Conservation (phyloP, 2,113 vertebrate genomes). For the Delphinus delphis region DNA sequence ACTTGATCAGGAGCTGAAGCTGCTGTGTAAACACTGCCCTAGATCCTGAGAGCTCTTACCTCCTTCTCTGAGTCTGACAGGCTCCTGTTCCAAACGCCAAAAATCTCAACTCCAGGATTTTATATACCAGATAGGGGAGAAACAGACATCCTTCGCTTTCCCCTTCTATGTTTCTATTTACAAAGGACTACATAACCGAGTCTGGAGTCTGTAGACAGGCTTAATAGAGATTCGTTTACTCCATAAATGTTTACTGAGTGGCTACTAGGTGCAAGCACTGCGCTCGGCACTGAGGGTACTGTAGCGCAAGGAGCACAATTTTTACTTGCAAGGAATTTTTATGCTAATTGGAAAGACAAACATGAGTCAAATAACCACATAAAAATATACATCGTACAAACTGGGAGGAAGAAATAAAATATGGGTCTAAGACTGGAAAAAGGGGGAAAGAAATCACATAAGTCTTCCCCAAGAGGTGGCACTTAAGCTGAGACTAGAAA, state of each 20-base stretch:
- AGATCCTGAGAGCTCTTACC: background rate
- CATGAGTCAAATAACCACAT: background rate
- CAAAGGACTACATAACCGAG: background rate
- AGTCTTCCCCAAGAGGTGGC: background rate
- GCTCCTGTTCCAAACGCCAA: background rate
- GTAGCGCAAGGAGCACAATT: fast-evolving
- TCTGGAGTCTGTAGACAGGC: background rate
- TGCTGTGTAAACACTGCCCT: background rate
- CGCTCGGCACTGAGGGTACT: conserved; percentile 84
- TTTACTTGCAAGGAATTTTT: background rate
- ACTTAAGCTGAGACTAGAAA: background rate
- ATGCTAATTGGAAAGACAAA: background rate
- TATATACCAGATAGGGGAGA: background rate
- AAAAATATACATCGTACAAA: background rate
- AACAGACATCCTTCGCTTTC: background rate
- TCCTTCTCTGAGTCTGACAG: background rate
- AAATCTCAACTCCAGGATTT: background rate
- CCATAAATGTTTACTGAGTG: background rate
- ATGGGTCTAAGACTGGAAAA: background rate
- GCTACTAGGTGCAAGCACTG: conserved; percentile 81
- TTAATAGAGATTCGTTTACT: background rate
- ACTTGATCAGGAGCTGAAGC: background rate
- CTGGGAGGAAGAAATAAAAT: background rate
- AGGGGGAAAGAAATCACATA: background rate
- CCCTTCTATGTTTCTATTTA: background rate